Percentiles rank a stretch among this genome's conserved stretches.
Conservation (phyloP, 2,113 vertebrate genomes). For the Hydrolagus affinis region DNA sequence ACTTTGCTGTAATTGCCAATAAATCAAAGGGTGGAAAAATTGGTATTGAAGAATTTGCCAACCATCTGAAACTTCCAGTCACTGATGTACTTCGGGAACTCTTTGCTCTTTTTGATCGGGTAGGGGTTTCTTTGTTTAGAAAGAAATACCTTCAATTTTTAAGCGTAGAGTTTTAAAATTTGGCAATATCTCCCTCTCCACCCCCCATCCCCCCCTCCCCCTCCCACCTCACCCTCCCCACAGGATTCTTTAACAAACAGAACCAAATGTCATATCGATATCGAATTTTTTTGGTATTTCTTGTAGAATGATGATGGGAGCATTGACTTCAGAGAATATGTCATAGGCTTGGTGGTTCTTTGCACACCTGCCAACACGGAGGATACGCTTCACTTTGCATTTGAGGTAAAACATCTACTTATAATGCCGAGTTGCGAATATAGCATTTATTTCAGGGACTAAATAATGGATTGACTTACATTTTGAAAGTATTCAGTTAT, state of each 20-base stretch:
- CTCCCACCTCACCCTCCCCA: too few relatives aligned
- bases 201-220: too few relatives aligned
- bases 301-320: slow-evolving; percentile 81
- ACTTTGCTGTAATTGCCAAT: slow-evolving; percentile 74
- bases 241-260: too few relatives aligned
- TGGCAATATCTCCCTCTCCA: background rate
- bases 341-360: slow-evolving; percentile 85
- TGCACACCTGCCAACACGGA: slow-evolving; percentile 90
- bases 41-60: slow-evolving; percentile 78
- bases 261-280: too few relatives aligned
- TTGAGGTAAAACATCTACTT: slow-evolving; percentile 62
- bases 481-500: background rate
- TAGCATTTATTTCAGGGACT: background rate
- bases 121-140: slow-evolving; percentile 48
- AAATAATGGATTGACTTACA: background rate
- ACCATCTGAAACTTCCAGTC: slow-evolving; percentile 79
- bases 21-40: slow-evolving; percentile 84
- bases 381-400: slow-evolving; percentile 82
- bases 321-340: slow-evolving; percentile 95
- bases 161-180: too few relatives aligned
- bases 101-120: slow-evolving; percentile 89
- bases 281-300: background rate
- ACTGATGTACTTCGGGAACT: slow-evolving; percentile 72
- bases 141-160: background rate
- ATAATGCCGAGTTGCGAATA: background rate